phyloP scores from a whole-genome alignment of 1,140 invertebrate species.

The Gryllus bimaculatus region DNA sequence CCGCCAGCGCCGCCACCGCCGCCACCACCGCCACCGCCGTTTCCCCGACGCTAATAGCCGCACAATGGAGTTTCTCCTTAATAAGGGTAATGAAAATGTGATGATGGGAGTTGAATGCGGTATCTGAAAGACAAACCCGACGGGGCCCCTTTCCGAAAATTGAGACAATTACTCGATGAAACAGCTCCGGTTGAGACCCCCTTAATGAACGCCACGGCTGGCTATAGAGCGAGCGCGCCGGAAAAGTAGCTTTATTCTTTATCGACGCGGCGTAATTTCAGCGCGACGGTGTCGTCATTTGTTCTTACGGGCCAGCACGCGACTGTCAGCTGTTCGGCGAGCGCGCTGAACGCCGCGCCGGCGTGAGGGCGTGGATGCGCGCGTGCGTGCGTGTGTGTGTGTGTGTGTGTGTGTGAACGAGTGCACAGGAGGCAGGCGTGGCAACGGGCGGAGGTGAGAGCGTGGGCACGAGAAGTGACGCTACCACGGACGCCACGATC shows the following conservation, averaged over 20 bases:
- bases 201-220: neutral
- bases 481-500: too few relatives aligned
- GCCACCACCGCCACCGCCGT: too few relatives aligned
- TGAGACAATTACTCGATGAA: conserved; percentile 1
- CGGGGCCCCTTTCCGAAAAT: neutral
- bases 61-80: neutral
- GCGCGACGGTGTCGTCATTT: neutral
- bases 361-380: too few relatives aligned
- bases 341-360: neutral
- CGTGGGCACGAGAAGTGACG: too few relatives aligned
- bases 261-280: neutral
- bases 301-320: neutral
- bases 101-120: conserved; percentile 3
- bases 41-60: neutral
- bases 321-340: neutral
- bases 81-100: neutral
- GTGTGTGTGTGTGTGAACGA: too few relatives aligned
- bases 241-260: conserved; percentile 5
- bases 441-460: too few relatives aligned
- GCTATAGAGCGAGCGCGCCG: neutral
- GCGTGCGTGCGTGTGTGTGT: neutral
- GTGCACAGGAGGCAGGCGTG: too few relatives aligned
- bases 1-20: too few relatives aligned
- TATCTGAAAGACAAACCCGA: conserved; percentile 4
- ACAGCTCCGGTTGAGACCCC: neutral